A percentile compares a stretch with the other conserved stretches of the same genome.
Evolutionary conservation across 2,797 vertebrate genomes (phyloP).

Genomic region (Molossus alvarezi): DNA sequence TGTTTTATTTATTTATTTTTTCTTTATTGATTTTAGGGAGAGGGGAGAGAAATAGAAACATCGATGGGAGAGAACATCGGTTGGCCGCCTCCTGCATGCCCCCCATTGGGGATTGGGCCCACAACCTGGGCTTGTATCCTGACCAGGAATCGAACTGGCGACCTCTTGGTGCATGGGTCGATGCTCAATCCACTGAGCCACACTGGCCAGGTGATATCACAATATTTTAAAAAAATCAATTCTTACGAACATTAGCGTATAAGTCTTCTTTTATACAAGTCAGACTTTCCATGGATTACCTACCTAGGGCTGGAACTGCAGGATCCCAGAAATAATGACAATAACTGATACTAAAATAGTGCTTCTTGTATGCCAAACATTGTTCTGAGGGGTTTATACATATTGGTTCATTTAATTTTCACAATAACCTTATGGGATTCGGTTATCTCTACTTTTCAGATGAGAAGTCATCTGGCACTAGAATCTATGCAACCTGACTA

Average conservation of each 20-base stretch:
- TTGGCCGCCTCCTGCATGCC: too few species aligned
- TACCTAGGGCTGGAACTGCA: neutral
- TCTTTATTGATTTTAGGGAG: too few species aligned
- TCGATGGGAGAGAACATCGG: too few species aligned
- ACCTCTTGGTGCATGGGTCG: neutral
- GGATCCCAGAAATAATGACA: conserved; percentile 3
- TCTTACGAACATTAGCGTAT: neutral
- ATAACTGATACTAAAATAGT: neutral
- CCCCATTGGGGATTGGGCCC: too few species aligned
- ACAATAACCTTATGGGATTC: neutral
- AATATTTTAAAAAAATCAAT: conserved; percentile 1
- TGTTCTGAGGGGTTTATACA: neutral
- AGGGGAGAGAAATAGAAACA: too few species aligned
- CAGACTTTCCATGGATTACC: neutral
- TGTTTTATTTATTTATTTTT: neutral
- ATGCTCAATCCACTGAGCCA: neutral
- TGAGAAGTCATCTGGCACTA: neutral
- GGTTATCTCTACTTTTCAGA: neutral
- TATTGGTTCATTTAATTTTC: conserved; percentile 13
- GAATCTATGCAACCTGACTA: conserved; percentile 17
- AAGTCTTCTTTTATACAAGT: conserved; percentile 34
- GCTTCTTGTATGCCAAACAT: conserved; percentile 11
- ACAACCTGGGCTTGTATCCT: neutral
- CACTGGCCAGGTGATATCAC: neutral
- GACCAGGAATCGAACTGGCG: neutral